Evolutionary conservation across 2,888 invertebrate genomes (phyloP), one percentile per base, ranked within the genome.

Genomic region (Eudemis profundana): DNA sequence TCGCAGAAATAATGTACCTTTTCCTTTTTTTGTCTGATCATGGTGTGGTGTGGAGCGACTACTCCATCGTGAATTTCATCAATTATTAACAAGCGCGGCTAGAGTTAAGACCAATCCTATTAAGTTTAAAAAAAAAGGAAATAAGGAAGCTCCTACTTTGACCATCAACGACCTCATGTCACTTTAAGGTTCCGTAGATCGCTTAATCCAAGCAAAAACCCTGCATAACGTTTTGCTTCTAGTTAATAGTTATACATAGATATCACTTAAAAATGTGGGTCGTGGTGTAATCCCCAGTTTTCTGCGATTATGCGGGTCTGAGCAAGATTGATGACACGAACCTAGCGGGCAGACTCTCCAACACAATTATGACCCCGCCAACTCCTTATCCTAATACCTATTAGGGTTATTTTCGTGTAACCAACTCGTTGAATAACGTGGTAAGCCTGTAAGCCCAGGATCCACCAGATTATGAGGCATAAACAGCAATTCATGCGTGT

Each of bases 251-350:
- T 78, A 73, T 53, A 61, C 51, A 44, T 66, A 61, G 42, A 73
- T 75, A 80, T 78, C 75, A 80, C 77, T 86, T 86, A 86, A 89
- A 89, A 89, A 86, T 82, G 76, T 79, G 80, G 83, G 83, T 80
- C 81, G 76, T 72, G 72, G 70, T 66, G 72, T 87, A 88, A 89
- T 86, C 88, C 83, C 68, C 74, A 81, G 78, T 85, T 87, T 85
- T 84, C 85, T 83, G 83, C 87, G 89, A 88, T 90, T 87, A 90
- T 87, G 79, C 85, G 87, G 87, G 85, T 77, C 81, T 88, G 89
- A 90, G 86, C 83, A 88, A 90, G 90, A 90, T 90, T 89, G 90
- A 90, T 90, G 89, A 83, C 77, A 77, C 71, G 76, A 73, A 74
- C 76, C 70, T 71, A 73, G 75, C 78, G 76, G 78, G 74, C 76